These are phyloP conservation scores for Popillia japonica DNA, from an alignment of 1,140 invertebrate species.

Conservation along the genomic window DNA sequence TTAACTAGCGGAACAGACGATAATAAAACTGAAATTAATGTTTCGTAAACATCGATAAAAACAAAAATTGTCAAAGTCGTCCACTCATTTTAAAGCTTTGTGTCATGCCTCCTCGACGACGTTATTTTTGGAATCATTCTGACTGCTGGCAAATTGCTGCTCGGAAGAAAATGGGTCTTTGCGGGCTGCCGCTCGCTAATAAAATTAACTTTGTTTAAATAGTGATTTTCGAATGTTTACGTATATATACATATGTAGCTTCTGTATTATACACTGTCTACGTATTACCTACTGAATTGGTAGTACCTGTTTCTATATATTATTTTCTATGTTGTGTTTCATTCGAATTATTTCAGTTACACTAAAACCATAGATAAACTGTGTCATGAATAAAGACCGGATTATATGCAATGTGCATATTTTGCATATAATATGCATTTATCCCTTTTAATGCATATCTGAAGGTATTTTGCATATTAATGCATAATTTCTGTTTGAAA, in stretches of 20 bases:
- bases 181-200: not conserved
- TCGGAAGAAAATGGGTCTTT: not conserved
- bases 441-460: too few relatives aligned
- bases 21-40: constrained; percentile 18
- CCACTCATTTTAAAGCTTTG: not conserved
- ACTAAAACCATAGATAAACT: not conserved
- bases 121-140: not conserved
- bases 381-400: too few relatives aligned
- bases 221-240: not conserved
- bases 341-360: not conserved
- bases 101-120: not conserved
- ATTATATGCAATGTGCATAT: not conserved
- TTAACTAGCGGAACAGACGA: constrained; percentile 21
- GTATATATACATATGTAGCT: not conserved
- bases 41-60: constrained; percentile 14
- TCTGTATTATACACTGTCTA: constrained; percentile 5
- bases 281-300: too few relatives aligned
- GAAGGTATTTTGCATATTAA: too few relatives aligned
- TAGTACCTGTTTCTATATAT: too few relatives aligned
- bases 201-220: constrained; percentile 13
- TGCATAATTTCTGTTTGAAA: too few relatives aligned
- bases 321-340: constrained; percentile 4
- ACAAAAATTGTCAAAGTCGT: constrained; percentile 2
- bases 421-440: too few relatives aligned
- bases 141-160: not conserved